Conservation (phyloP, 2,888 invertebrate species). For the Pseudococcus jackbeardsleyi region DNA sequence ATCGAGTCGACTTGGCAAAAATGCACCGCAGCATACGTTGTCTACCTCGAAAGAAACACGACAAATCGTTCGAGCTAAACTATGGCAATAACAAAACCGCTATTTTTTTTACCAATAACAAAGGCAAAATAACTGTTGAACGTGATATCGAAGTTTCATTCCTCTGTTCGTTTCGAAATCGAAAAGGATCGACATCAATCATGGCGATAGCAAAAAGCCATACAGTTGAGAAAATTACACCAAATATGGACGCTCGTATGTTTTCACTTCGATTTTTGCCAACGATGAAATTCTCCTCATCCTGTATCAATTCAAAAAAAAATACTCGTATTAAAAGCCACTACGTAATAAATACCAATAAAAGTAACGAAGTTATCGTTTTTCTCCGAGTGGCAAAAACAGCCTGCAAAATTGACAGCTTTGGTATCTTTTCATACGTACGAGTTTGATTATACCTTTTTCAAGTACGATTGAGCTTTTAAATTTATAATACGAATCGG, state of each 20-base stretch:
- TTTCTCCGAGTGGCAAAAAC: background rate
- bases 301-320: constrained; percentile 28
- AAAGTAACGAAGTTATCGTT: background rate
- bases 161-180: constrained; percentile 59
- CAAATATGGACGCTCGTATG: constrained; percentile 34
- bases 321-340: background rate
- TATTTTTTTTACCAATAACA: constrained; percentile 54
- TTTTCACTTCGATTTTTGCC: constrained; percentile 5
- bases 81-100: background rate
- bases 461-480: too few species aligned
- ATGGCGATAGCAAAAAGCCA: constrained; percentile 56
- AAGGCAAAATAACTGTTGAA: constrained; percentile 51
- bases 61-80: background rate
- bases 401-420: too few species aligned
- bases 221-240: constrained; percentile 55
- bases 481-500: too few species aligned
- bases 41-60: background rate
- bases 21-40: too few species aligned
- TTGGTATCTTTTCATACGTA: too few species aligned
- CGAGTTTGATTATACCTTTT: too few species aligned
- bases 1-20: too few species aligned
- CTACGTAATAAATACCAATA: constrained; percentile 7
- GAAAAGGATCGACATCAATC: constrained; percentile 60
- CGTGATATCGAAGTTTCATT: constrained; percentile 34
- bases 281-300: constrained; percentile 41